Conservation (phyloP, 2,113 vertebrate species). For the Uropsilus gracilis region DNA sequence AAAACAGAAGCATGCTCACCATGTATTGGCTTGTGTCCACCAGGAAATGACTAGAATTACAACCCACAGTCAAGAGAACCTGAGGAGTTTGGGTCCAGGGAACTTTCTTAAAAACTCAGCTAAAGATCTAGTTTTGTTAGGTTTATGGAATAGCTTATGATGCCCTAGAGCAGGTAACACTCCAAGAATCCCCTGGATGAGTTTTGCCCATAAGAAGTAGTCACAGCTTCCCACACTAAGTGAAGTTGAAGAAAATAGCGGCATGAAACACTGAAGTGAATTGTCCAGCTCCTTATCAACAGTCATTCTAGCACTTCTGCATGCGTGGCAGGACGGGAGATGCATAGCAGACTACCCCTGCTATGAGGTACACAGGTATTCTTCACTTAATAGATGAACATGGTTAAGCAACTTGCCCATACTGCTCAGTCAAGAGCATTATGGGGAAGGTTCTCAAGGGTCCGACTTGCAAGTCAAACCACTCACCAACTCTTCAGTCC, state of each 20-base stretch:
- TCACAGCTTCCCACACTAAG: background rate
- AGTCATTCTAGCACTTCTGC: background rate
- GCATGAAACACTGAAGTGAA: background rate
- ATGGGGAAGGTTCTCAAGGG: background rate
- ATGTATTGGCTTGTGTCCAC: background rate
- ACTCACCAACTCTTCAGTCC: background rate
- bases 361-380: fast-evolving
- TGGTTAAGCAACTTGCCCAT: background rate
- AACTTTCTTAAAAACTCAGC: background rate
- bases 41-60: background rate
- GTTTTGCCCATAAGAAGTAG: background rate
- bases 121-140: background rate
- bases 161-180: background rate
- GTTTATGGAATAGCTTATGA: background rate
- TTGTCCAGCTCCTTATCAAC: background rate
- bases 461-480: background rate
- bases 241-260: background rate
- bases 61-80: background rate
- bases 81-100: background rate
- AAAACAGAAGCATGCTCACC: background rate
- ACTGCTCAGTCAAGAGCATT: background rate
- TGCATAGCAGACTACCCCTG: background rate
- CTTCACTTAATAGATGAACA: background rate
- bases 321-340: background rate
- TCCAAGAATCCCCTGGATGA: background rate